These are phyloP conservation scores for Drosophila insularis DNA, from an alignment of 1,140 invertebrate genomes.

Conservation along the genomic window DNA sequence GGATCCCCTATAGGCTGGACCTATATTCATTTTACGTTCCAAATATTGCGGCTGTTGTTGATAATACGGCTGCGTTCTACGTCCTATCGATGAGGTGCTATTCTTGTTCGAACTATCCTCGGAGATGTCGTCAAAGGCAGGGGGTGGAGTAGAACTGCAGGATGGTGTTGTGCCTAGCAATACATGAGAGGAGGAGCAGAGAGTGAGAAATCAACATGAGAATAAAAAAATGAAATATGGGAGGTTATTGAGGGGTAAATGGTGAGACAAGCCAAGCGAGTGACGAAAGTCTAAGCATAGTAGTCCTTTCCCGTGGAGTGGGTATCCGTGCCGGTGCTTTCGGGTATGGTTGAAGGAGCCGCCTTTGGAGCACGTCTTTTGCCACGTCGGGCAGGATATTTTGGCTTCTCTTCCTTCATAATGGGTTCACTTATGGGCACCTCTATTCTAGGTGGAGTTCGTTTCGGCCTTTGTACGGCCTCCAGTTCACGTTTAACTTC, in stretches of 20 bases:
- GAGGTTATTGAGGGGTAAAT: background rate
- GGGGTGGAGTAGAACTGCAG: slow-evolving; percentile 93
- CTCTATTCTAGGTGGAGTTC: slow-evolving; percentile 40
- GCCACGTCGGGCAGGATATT: slow-evolving; percentile 19
- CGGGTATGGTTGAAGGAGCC: slow-evolving; percentile 68
- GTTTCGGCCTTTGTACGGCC: slow-evolving; percentile 25
- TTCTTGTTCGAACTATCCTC: slow-evolving; percentile 85
- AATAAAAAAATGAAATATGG: slow-evolving; percentile 10
- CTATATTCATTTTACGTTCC: slow-evolving; percentile 82
- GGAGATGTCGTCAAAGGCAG: slow-evolving; percentile 91
- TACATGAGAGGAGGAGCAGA: slow-evolving; percentile 66
- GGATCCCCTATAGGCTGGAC: slow-evolving; percentile 79
- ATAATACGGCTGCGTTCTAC: slow-evolving; percentile 73
- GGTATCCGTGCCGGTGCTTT: slow-evolving; percentile 58
- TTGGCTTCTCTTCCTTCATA: background rate
- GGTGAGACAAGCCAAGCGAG: slow-evolving; percentile 25
- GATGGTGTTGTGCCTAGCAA: slow-evolving; percentile 83
- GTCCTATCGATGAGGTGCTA: slow-evolving; percentile 81
- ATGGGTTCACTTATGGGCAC: slow-evolving; percentile 6
- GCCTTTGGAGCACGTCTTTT: slow-evolving; percentile 57
- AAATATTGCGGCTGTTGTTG: slow-evolving; percentile 82
- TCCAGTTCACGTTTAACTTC: slow-evolving; percentile 78
- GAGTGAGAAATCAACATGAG: slow-evolving; percentile 43
- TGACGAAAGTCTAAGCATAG: slow-evolving; percentile 44
- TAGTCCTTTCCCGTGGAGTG: slow-evolving; percentile 21